These are phyloP conservation scores for Aphidoletes aphidimyza DNA, from an alignment of 2,888 invertebrate species.

Conservation along the genomic window DNA sequence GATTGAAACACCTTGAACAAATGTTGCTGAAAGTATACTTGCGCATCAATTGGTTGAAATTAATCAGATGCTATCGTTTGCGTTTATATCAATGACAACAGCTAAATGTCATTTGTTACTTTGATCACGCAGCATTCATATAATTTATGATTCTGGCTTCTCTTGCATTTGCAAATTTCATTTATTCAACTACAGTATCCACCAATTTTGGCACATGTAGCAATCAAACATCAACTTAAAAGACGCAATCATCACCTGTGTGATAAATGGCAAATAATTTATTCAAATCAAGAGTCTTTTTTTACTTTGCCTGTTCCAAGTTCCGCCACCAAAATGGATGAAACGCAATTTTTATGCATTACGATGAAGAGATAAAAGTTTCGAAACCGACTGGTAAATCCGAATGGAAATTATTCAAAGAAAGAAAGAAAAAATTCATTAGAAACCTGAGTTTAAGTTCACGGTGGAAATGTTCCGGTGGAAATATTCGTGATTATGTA, in stretches of 20 bases:
- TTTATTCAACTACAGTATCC: neutral
- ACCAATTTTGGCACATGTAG: neutral
- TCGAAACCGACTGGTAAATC: too few relatives aligned
- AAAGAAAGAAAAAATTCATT: too few relatives aligned
- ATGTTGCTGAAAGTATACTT: too few relatives aligned
- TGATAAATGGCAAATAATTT: conserved; percentile 6
- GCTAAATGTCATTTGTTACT: conserved; percentile 12
- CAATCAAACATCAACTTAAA: neutral
- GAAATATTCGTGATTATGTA: too few relatives aligned
- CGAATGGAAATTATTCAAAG: too few relatives aligned
- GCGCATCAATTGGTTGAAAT: neutral
- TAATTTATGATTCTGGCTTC: conserved; percentile 31
- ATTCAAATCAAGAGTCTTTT: neutral
- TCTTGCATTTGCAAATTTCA: neutral
- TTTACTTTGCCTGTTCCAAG: neutral
- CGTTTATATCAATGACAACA: neutral
- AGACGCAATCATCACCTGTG: neutral
- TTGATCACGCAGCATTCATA: conserved; percentile 22
- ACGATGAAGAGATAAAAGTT: too few relatives aligned
- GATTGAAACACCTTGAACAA: too few relatives aligned
- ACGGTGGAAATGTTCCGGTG: too few relatives aligned
- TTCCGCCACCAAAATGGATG: too few relatives aligned
- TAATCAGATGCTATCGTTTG: neutral
- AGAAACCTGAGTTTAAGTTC: too few relatives aligned
- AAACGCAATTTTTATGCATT: too few relatives aligned